phyloP scores from a whole-genome alignment of 2,888 invertebrate species.

The Eupeodes latifasciatus region DNA sequence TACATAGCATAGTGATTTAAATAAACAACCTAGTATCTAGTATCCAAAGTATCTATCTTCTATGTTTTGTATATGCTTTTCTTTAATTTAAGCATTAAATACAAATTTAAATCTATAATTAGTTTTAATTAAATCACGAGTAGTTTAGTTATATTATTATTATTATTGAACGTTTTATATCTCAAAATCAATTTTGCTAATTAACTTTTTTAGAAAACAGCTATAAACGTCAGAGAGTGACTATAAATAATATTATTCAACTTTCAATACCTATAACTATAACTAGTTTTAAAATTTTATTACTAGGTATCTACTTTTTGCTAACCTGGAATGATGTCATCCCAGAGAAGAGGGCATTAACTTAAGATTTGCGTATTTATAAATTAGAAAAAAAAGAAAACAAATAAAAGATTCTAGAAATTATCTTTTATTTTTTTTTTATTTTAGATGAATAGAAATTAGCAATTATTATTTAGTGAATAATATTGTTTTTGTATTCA shows the following conservation, averaged over 20 bases:
- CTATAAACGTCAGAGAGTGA: background rate
- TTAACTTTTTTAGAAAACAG: conserved; percentile 21
- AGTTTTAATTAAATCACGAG: conserved; percentile 43
- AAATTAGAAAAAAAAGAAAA: background rate
- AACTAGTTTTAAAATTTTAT: conserved; percentile 19
- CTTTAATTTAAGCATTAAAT: background rate
- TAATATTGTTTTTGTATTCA: conserved; percentile 29
- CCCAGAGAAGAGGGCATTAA: conserved; percentile 26
- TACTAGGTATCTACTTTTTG: background rate
- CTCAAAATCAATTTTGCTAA: conserved; percentile 34
- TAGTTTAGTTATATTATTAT: background rate
- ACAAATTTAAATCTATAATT: conserved; percentile 9
- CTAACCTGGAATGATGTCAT: conserved; percentile 33
- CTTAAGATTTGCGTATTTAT: conserved; percentile 23
- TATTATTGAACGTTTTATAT: background rate
- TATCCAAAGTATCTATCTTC: background rate
- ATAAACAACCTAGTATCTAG: background rate
- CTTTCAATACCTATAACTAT: conserved; percentile 20
- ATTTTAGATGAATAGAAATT: background rate
- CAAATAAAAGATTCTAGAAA: background rate
- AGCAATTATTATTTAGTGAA: conserved; percentile 25
- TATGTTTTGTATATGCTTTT: too few relatives aligned
- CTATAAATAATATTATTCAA: conserved; percentile 31
- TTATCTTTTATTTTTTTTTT: background rate
- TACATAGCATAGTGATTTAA: background rate